Base-by-base conservation (phyloP, 2,888 invertebrate species). In the Tribolium freemani region DNA sequence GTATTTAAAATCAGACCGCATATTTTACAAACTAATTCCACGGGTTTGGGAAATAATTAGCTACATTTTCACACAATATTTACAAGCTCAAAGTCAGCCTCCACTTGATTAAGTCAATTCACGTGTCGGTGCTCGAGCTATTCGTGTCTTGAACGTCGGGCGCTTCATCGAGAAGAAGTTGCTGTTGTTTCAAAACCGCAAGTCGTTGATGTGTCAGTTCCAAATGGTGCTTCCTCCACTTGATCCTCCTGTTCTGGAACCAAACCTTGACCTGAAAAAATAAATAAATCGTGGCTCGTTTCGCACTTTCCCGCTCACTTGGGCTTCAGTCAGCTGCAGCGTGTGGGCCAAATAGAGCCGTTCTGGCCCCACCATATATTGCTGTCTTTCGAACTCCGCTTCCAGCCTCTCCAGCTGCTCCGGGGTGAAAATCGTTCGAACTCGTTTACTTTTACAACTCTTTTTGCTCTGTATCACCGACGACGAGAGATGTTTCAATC, bases 311-410 rank as follows among this genome's bases (percentile, higher is more conserved):
- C 46, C 9, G 16, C 73, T 87, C 78, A 95, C 96, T 90, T 96
- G 96, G 3, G 96, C 96, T 84, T 96, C 96, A 0, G 96, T 95
- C 44, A 97, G 89, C 78, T 94, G 93, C 56, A 96, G 87, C 0
- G 95, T 93, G 76, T 95, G 94, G 0, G 98, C 98, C 68, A 98
- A 88, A 86, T 97, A 97, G 2, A 96, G 90, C 72, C 98, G 88
- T 87, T 98, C 98, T 0, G 97, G 97, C 0, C 98, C 98, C 8
- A 98, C 98, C 98, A 98, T 98, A 87, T 98, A 98, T 86, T 98
- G 98, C 82, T 98, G 98, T 45, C 97, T 87, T 80, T 97, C 96
- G 83, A 98, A 98, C 88, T 98, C 98, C 0, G 95, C 94, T 84
- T 98, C 98, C 66, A 98, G 88, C 77, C 96, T 88, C 85, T 98